A percentile compares a stretch with the other conserved stretches of the same genome.
Conservation (phyloP, 2,113 vertebrate species). For the Cyanistes caeruleus region DNA sequence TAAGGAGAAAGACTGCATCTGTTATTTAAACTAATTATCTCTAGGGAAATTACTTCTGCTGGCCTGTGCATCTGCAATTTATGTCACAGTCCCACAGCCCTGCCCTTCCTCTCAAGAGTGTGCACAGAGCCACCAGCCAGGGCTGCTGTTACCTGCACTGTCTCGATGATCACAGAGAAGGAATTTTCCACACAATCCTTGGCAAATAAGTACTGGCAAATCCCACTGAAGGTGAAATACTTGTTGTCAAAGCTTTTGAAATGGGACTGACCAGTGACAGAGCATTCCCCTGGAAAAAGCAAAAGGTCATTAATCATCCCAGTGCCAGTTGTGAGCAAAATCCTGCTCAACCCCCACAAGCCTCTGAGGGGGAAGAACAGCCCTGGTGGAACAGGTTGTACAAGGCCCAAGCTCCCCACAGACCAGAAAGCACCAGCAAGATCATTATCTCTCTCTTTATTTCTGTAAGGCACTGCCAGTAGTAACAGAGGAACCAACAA, state of each 20-base stretch:
- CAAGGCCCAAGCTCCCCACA: neutral
- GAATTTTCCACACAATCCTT: conserved; percentile 82
- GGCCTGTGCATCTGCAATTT: neutral
- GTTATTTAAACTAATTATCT: conserved; percentile 48
- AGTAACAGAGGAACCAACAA: neutral
- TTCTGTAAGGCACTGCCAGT: neutral
- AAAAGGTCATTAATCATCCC: neutral
- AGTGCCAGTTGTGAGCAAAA: rapidly evolving
- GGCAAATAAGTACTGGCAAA: conserved; percentile 91
- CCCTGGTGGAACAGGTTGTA: neutral
- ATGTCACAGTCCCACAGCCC: neutral
- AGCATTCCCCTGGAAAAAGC: conserved; percentile 84
- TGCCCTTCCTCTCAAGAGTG: neutral
- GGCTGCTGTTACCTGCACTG: conserved; percentile 82
- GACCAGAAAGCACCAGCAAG: neutral
- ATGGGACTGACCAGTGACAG: conserved; percentile 93
- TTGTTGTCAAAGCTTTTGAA: conserved; percentile 96
- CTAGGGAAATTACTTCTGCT: conserved; percentile 9
- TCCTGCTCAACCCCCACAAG: neutral
- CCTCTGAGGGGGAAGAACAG: neutral
- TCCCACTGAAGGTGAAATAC: conserved; percentile 92
- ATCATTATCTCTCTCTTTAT: neutral
- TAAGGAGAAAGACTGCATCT: neutral
- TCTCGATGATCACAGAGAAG: conserved; percentile 92
- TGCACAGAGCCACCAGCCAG: rapidly evolving